These are phyloP conservation scores for Hydropsyche betteni DNA, from an alignment of 2,888 invertebrate species.

Conservation along the genomic window DNA sequence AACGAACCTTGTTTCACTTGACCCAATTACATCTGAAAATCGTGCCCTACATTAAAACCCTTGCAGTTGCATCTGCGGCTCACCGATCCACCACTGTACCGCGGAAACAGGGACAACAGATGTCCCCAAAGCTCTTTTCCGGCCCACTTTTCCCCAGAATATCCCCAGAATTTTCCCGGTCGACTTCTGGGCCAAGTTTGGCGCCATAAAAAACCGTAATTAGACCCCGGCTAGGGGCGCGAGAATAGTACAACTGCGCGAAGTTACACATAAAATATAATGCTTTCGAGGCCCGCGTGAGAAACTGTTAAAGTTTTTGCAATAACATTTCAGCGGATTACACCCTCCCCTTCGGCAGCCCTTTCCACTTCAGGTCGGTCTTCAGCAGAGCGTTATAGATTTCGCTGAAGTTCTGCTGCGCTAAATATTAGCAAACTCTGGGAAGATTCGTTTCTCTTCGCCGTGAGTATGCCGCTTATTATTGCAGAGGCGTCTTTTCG, in stretches of 20 bases:
- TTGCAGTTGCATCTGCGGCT: too few relatives aligned
- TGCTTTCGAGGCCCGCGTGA: constrained; percentile 37
- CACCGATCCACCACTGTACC: too few relatives aligned
- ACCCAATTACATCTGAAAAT: too few relatives aligned
- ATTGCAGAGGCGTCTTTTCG: too few relatives aligned
- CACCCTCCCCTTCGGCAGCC: neutral
- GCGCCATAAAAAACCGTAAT: constrained; percentile 47
- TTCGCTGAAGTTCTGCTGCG: neutral
- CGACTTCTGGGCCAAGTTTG: constrained; percentile 38
- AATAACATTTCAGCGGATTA: constrained; percentile 45
- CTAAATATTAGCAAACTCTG: too few relatives aligned
- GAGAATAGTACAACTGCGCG: constrained; percentile 42
- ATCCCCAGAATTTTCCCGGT: constrained; percentile 23
- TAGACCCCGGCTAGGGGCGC: constrained; percentile 39
- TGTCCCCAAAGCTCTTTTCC: constrained; percentile 36
- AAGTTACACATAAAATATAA: constrained; percentile 46
- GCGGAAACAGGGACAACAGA: constrained; percentile 24
- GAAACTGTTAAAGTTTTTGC: constrained; percentile 46
- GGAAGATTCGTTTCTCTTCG: too few relatives aligned
- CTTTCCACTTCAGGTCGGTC: neutral
- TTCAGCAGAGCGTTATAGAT: constrained; percentile 1
- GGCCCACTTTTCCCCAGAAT: too few relatives aligned
- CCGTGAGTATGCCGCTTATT: too few relatives aligned
- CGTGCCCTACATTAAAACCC: too few relatives aligned
- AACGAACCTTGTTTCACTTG: too few relatives aligned